Percentiles rank a stretch among this genome's conserved stretches.
Conservation (phyloP, 1,140 invertebrate genomes). For the Planococcus citri region DNA sequence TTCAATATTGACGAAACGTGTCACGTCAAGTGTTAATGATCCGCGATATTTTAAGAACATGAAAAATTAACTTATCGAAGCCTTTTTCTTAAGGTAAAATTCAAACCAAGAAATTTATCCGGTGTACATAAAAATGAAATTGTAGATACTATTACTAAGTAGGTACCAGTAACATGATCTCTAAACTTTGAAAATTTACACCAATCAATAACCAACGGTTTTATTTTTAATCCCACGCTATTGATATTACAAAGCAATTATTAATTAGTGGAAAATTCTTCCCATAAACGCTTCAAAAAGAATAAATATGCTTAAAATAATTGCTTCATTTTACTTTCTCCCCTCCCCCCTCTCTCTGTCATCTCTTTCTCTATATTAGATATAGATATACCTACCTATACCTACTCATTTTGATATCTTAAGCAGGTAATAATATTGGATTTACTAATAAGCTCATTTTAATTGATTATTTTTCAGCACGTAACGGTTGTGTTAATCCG, state of each 20-base stretch:
- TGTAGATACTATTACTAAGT: too few species aligned
- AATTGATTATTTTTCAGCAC: slow-evolving; percentile 7
- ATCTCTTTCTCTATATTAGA: background rate
- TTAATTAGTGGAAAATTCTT: background rate
- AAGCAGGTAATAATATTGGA: too few species aligned
- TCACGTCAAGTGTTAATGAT: too few species aligned
- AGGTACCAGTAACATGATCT: background rate
- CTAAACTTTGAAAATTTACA: background rate
- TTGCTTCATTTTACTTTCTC: background rate
- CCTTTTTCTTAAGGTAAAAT: too few species aligned
- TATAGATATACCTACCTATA: background rate
- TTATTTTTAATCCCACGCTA: background rate
- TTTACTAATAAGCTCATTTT: background rate
- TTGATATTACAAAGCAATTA: background rate
- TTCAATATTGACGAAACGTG: too few species aligned
- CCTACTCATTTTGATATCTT: background rate
- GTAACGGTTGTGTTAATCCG: slow-evolving; percentile 6
- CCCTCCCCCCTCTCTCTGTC: too few species aligned
- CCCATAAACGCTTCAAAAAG: too few species aligned
- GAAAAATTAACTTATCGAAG: too few species aligned
- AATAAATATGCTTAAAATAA: background rate
- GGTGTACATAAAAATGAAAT: too few species aligned
- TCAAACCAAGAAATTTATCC: too few species aligned
- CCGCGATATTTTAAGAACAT: too few species aligned
- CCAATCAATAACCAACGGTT: background rate